phyloP scores from a whole-genome alignment of 2,797 vertebrate species.

The Leuciscus waleckii region DNA sequence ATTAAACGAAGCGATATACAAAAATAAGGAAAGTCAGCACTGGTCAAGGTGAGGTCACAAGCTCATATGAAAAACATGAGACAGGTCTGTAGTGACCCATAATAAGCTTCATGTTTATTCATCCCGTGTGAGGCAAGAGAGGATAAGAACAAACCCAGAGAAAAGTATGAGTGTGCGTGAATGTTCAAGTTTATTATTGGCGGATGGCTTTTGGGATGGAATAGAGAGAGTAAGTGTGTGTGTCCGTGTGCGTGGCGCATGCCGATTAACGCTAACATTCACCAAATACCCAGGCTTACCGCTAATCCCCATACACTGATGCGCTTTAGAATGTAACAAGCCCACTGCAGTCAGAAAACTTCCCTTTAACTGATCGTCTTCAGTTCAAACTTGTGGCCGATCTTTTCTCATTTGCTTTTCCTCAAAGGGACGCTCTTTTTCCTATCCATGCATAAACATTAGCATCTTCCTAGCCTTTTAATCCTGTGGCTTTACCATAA shows the following conservation, averaged over 20 bases:
- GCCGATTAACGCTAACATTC: conserved; percentile 68
- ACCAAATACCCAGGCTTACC: conserved; percentile 68
- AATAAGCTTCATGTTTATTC: conserved; percentile 68
- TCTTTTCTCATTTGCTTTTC: conserved; percentile 23
- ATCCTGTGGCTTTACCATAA: conserved; percentile 67
- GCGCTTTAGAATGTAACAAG: conserved; percentile 64
- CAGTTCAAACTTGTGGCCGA: conserved; percentile 45
- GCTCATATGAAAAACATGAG: conserved; percentile 74
- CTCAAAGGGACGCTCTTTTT: conserved; percentile 49
- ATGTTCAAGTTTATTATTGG: conserved; percentile 49
- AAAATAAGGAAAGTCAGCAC: conserved; percentile 54
- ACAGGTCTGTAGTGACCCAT: conserved; percentile 52
- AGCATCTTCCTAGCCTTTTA: conserved; percentile 59
- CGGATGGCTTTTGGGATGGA: conserved; percentile 9
- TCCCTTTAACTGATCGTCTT: conserved; percentile 58
- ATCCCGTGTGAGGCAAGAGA: conserved; percentile 42
- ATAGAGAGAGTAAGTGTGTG: not conserved
- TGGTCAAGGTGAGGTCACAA: conserved; percentile 72
- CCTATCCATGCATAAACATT: conserved; percentile 67
- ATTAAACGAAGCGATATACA: conserved; percentile 45
- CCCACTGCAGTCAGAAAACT: conserved; percentile 61
- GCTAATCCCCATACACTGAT: conserved; percentile 72
- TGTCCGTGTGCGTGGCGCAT: conserved; percentile 24
- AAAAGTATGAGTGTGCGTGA: conserved; percentile 24
- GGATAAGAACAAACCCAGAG: conserved; percentile 7